Percentiles rank a stretch among this genome's conserved stretches.
Conservation (phyloP, 2,113 vertebrate species). For the Lophotis ruficrista region DNA sequence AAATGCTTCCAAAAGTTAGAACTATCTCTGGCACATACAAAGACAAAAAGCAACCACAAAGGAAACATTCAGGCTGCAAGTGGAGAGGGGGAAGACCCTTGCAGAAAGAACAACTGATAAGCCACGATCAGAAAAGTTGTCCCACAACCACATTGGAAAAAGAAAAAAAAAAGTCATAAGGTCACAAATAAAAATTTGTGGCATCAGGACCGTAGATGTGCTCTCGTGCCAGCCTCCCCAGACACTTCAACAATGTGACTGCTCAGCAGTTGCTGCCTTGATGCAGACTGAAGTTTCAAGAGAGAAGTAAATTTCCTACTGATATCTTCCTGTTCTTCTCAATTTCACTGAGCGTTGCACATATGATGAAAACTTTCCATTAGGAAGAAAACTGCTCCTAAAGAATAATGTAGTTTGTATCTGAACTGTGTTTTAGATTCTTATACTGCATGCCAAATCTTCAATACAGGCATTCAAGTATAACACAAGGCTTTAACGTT, state of each 20-base stretch:
- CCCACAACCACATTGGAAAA: not conserved
- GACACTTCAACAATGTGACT: not conserved
- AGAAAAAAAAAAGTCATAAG: not conserved
- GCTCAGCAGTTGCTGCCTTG: not conserved
- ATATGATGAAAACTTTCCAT: not conserved
- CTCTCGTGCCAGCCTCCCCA: not conserved
- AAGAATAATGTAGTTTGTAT: not conserved
- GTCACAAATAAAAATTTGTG: no score
- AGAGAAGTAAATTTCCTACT: not conserved
- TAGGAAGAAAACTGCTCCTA: not conserved
- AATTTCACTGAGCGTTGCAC: not conserved
- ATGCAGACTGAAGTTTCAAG: not conserved
- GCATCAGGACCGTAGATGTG: no score
- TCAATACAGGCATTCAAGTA: not conserved
- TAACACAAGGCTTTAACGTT: not conserved
- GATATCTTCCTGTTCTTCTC: not conserved
- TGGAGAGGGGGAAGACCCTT: not conserved
- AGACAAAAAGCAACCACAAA: not conserved
- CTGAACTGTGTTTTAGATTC: not conserved
- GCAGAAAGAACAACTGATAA: not conserved
- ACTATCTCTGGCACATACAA: not conserved
- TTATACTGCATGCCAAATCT: not conserved
- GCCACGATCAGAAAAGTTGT: not conserved
- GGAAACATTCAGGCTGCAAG: not conserved
- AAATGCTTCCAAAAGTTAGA: not conserved